Conservation (phyloP, 1,140 invertebrate species). For the Bombus confusus region DNA sequence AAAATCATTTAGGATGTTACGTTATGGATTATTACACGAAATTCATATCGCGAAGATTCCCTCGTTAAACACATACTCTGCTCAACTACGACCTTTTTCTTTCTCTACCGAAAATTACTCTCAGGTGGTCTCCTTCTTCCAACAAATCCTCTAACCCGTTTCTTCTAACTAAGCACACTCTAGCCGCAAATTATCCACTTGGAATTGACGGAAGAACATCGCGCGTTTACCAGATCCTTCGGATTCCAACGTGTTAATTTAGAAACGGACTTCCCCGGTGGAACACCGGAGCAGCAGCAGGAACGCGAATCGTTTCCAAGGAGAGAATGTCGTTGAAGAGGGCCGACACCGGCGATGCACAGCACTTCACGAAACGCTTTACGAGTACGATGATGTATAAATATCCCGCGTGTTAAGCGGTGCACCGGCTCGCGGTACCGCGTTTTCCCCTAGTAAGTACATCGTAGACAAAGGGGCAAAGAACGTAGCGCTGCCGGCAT, state of each 20-base stretch:
- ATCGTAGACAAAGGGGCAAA: constrained; percentile 52
- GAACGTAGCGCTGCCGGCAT: constrained; percentile 64
- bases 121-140: background rate
- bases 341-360: background rate
- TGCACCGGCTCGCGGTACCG: background rate
- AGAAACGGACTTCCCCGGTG: too few species aligned
- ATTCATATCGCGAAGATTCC: background rate
- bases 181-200: background rate
- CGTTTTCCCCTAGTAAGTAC: constrained; percentile 43
- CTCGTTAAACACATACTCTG: too few species aligned
- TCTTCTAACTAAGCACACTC: too few species aligned
- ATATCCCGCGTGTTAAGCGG: constrained; percentile 35
- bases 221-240: constrained; percentile 13
- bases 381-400: constrained; percentile 39
- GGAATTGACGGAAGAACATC: background rate
- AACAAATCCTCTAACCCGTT: background rate
- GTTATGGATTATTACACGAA: background rate
- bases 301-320: background rate
- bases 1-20: background rate
- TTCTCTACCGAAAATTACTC: background rate
- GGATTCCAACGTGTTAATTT: constrained; percentile 18
- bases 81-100: background rate
- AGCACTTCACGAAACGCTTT: constrained; percentile 15
- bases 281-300: background rate
- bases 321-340: constrained; percentile 3